These are phyloP conservation scores for Alosa alosa DNA, from an alignment of 2,113 vertebrate genomes.

Conservation along the genomic window DNA sequence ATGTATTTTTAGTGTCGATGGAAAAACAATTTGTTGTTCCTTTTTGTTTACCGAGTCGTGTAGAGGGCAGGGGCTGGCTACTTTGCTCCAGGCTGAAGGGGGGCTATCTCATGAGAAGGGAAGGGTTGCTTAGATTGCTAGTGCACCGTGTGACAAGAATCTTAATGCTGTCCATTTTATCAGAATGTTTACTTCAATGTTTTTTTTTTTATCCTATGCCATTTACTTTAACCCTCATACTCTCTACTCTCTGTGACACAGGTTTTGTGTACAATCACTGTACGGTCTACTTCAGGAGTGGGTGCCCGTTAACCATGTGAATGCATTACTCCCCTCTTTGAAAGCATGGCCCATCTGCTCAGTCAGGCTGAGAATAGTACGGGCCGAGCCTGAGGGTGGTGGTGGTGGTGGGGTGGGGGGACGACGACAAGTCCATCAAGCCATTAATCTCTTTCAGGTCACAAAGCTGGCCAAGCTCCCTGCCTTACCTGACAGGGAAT, in stretches of 20 bases:
- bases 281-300: conserved; percentile 23
- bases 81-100: conserved; percentile 11
- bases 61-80: background rate
- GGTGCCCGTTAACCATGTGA: conserved; percentile 32
- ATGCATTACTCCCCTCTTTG: conserved; percentile 35
- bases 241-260: background rate
- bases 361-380: conserved; percentile 48
- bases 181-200: conserved; percentile 9
- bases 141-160: conserved; percentile 23
- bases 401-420: background rate
- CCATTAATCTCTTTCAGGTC: conserved; percentile 40
- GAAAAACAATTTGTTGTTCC: conserved; percentile 34
- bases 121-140: conserved; percentile 20
- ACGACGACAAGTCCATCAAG: conserved; percentile 35
- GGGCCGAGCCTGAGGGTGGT: conserved; percentile 35
- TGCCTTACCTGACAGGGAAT: conserved; percentile 43
- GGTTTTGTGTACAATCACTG: background rate
- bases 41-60: conserved; percentile 16
- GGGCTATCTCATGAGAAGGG: background rate
- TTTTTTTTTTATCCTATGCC: background rate
- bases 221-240: background rate
- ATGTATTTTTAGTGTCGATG: conserved; percentile 46
- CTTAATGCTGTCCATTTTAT: conserved; percentile 3
- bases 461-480: conserved; percentile 13
- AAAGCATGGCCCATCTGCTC: conserved; percentile 49